Evolutionary conservation across 1,140 invertebrate genomes (phyloP).

Genomic region (Pseudomyrmex dendroicus): DNA sequence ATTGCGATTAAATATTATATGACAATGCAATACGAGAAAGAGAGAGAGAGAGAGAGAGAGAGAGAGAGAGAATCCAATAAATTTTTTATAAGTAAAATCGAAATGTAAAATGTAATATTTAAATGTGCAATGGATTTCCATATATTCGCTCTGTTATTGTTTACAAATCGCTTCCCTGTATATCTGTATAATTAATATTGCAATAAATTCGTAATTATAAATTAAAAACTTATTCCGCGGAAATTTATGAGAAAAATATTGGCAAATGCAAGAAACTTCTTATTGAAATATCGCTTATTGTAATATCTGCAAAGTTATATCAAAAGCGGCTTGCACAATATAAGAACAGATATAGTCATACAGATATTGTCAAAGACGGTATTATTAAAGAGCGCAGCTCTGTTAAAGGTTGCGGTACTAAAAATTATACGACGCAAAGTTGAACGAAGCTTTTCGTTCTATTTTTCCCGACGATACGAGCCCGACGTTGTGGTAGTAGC

Average conservation of each 20-base stretch:
- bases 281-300: not conserved
- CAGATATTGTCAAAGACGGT: conserved; percentile 9
- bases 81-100: conserved; percentile 14
- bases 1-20: conserved; percentile 42
- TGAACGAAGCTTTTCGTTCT: conserved; percentile 20
- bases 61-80: not conserved
- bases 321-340: not conserved
- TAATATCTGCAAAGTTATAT: not conserved
- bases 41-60: too few species aligned
- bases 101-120: conserved; percentile 1
- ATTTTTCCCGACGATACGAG: conserved; percentile 52
- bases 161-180: not conserved
- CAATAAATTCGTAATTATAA: conserved; percentile 3
- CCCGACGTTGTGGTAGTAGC: conserved; percentile 24
- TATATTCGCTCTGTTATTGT: conserved; percentile 3
- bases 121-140: not conserved
- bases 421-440: conserved; percentile 65
- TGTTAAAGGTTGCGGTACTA: conserved; percentile 15
- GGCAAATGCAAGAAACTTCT: not conserved
- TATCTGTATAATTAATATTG: conserved; percentile 6
- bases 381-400: conserved; percentile 10
- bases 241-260: not conserved
- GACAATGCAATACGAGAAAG: not conserved
- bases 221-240: not conserved
- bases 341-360: not conserved